A percentile compares a stretch with the other conserved stretches of the same genome.
Conservation (phyloP, 2,113 vertebrate species). For the Chionomys nivalis region DNA sequence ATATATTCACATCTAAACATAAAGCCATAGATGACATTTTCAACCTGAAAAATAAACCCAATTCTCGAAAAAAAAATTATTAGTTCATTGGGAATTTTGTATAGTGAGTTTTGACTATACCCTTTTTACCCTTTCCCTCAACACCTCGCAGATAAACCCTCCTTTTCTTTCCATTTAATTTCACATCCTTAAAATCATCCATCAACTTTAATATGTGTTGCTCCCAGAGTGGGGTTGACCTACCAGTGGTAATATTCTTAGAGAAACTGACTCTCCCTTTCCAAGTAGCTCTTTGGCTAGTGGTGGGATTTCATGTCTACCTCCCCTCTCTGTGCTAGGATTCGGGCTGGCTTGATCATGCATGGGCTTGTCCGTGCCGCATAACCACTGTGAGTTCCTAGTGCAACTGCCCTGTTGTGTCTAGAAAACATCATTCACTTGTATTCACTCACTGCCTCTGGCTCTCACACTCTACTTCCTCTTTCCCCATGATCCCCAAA, state of each 20-base stretch:
- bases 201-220: background rate
- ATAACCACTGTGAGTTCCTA: background rate
- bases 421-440: background rate
- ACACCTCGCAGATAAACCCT: background rate
- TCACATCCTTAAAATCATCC: background rate
- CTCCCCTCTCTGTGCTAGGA: background rate
- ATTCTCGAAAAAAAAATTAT: constrained; percentile 18
- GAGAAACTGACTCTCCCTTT: background rate
- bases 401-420: background rate
- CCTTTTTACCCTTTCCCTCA: background rate
- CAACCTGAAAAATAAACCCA: constrained; percentile 17
- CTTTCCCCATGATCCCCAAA: background rate
- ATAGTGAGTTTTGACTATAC: background rate
- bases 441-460: background rate
- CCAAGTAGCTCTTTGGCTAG: background rate
- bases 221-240: background rate
- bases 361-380: background rate
- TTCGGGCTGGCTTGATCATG: background rate
- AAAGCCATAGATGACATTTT: background rate
- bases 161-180: background rate
- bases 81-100: background rate
- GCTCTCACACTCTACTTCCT: background rate
- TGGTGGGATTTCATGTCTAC: background rate
- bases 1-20: constrained; percentile 35
- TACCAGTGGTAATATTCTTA: background rate